A percentile compares a stretch with the other conserved stretches of the same genome.
These are phyloP conservation scores for Microcebus jonahi DNA, from an alignment of 2,113 vertebrate genomes.

Conservation along the genomic window DNA sequence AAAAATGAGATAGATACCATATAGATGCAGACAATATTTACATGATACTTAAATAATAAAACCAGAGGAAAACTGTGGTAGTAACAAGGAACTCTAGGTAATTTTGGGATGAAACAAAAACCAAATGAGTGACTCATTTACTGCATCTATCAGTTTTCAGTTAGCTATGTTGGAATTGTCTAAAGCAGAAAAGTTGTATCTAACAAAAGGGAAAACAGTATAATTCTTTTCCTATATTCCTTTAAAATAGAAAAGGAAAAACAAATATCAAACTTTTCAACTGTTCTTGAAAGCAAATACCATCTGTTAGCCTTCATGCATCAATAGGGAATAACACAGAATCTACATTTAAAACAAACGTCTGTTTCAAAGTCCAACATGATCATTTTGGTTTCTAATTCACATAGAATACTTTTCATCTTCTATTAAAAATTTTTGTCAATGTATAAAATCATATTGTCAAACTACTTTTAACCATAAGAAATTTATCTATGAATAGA, in stretches of 20 bases:
- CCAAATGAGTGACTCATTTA: background rate
- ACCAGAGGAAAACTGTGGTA: background rate
- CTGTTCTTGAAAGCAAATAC: constrained; percentile 15
- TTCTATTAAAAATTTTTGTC: background rate
- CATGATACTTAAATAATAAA: background rate
- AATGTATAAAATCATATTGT: constrained; percentile 2
- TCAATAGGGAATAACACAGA: background rate
- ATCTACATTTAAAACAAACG: background rate
- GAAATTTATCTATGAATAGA: background rate
- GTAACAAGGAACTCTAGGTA: background rate
- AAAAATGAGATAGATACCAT: background rate
- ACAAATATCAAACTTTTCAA: background rate
- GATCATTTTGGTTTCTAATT: constrained; percentile 17
- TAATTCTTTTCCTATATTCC: background rate
- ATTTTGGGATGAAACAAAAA: background rate
- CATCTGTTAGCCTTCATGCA: background rate
- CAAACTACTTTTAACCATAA: constrained; percentile 25
- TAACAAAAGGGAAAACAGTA: background rate
- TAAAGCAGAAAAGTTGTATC: constrained; percentile 2
- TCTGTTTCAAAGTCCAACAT: background rate
- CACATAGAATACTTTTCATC: background rate
- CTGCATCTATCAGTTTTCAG: background rate
- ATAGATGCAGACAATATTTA: background rate
- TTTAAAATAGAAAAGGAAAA: constrained; percentile 53
- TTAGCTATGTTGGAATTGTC: background rate